These are phyloP conservation scores for Shargacucullia verbasci DNA, from an alignment of 2,888 invertebrate species.

Conservation along the genomic window DNA sequence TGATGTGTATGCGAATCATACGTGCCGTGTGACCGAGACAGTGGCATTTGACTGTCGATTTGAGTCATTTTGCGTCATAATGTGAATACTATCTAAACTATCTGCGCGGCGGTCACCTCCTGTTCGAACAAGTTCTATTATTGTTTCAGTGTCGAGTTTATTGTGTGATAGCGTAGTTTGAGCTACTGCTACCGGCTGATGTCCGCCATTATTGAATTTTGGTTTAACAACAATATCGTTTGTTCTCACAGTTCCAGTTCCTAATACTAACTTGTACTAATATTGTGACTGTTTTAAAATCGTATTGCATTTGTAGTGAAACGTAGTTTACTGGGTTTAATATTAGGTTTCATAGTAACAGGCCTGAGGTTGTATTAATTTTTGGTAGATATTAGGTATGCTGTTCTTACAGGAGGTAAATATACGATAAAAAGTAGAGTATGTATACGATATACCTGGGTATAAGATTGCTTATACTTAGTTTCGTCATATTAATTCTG, in stretches of 20 bases:
- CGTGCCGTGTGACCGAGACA: conserved; percentile 55
- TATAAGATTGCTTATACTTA: not conserved
- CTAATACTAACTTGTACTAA: not conserved
- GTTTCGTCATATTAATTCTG: not conserved
- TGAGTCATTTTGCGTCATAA: conserved; percentile 57
- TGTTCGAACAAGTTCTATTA: conserved; percentile 55
- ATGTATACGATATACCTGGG: too few relatives aligned
- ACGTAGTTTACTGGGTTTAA: not conserved
- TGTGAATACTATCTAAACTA: conserved; percentile 61
- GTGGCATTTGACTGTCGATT: conserved; percentile 53
- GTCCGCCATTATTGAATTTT: conserved; percentile 64
- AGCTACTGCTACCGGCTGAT: conserved; percentile 52
- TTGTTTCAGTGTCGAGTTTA: conserved; percentile 60
- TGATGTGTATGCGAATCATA: conserved; percentile 66
- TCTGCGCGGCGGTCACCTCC: conserved; percentile 45
- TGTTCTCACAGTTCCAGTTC: conserved; percentile 15
- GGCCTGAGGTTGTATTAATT: too few relatives aligned
- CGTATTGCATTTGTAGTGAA: not conserved
- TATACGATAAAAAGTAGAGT: too few relatives aligned
- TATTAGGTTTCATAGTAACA: too few relatives aligned
- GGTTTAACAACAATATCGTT: conserved; percentile 59
- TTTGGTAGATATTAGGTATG: too few relatives aligned
- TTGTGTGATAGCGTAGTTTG: conserved; percentile 64
- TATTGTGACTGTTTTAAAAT: conserved; percentile 3
- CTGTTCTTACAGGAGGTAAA: too few relatives aligned